Conservation (phyloP, 2,888 invertebrate genomes). For the Hemistola chrysoprasaria region DNA sequence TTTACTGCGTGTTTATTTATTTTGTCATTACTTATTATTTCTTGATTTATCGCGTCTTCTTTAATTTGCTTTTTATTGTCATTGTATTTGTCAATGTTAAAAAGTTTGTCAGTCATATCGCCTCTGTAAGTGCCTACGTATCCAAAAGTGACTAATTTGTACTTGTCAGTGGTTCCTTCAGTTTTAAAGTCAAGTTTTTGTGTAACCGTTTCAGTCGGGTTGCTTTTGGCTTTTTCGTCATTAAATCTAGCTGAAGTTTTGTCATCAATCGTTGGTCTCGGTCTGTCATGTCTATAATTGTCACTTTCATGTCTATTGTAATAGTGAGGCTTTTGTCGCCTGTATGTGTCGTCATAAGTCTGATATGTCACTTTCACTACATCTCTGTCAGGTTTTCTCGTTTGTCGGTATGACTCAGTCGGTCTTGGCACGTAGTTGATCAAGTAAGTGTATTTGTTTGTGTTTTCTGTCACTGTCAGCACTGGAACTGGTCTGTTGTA, state of each 20-base stretch:
- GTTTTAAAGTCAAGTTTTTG: slow-evolving; percentile 18
- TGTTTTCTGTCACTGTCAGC: slow-evolving; percentile 72
- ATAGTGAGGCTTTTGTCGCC: slow-evolving; percentile 65
- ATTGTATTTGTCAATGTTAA: slow-evolving; percentile 20
- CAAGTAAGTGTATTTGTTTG: slow-evolving; percentile 74
- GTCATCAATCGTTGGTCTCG: slow-evolving; percentile 42
- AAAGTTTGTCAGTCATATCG: slow-evolving; percentile 30
- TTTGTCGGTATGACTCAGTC: slow-evolving; percentile 71
- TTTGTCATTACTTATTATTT: no score
- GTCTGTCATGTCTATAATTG: slow-evolving; percentile 55
- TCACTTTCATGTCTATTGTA: slow-evolving; percentile 55
- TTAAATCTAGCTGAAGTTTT: slow-evolving; percentile 69
- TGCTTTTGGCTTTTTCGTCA: slow-evolving; percentile 39
- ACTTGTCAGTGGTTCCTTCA: slow-evolving; percentile 58
- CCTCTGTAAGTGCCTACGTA: slow-evolving; percentile 75
- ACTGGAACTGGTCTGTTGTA: slow-evolving; percentile 57
- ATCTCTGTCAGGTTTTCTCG: slow-evolving; percentile 61
- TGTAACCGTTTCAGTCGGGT: slow-evolving; percentile 33
- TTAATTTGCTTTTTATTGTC: slow-evolving; percentile 27
- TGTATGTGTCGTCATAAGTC: slow-evolving; percentile 72
- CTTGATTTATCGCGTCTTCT: no score
- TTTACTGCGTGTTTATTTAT: no score
- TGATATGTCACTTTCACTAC: slow-evolving; percentile 76
- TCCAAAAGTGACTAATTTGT: slow-evolving; percentile 75
- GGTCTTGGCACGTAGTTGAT: slow-evolving; percentile 79